phyloP scores from a whole-genome alignment of 2,113 vertebrate species.

The Tupaia tana region DNA sequence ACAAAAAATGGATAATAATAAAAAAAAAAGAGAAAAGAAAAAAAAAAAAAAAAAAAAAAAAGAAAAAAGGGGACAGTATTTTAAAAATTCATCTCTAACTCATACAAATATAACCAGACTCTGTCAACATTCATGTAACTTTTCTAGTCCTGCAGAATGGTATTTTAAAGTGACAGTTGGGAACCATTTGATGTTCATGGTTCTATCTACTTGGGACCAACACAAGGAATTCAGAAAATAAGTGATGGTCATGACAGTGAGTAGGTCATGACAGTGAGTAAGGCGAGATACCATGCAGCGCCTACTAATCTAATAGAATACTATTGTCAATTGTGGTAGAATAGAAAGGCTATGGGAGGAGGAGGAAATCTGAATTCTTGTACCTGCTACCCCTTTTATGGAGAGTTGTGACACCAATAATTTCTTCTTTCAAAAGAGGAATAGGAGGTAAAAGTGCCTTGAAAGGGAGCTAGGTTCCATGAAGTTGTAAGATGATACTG shows the following conservation, averaged over 20 bases:
- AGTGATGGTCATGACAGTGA: too few species aligned
- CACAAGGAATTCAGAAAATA: neutral
- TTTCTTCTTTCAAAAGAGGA: neutral
- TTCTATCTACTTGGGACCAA: neutral
- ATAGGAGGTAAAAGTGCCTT: neutral
- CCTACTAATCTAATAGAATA: neutral
- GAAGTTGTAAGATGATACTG: neutral
- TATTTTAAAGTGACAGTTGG: neutral
- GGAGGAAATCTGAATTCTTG: neutral
- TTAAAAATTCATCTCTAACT: neutral
- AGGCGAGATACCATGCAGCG: neutral
- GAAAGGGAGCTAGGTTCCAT: neutral
- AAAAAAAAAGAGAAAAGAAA: too few species aligned
- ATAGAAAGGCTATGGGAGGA: neutral
- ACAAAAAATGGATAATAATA: too few species aligned
- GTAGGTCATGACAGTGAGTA: neutral
- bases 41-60: too few species aligned
- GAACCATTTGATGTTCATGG: neutral
- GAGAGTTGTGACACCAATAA: too few species aligned
- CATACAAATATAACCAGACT: neutral
- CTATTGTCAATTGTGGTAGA: neutral
- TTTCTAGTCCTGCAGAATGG: neutral
- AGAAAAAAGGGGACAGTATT: neutral
- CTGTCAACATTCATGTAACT: slow-evolving; percentile 35
- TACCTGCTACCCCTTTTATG: neutral